Evolutionary conservation across 2,797 vertebrate species (phyloP).

Genomic region (Eleutherodactylus coqui): DNA sequence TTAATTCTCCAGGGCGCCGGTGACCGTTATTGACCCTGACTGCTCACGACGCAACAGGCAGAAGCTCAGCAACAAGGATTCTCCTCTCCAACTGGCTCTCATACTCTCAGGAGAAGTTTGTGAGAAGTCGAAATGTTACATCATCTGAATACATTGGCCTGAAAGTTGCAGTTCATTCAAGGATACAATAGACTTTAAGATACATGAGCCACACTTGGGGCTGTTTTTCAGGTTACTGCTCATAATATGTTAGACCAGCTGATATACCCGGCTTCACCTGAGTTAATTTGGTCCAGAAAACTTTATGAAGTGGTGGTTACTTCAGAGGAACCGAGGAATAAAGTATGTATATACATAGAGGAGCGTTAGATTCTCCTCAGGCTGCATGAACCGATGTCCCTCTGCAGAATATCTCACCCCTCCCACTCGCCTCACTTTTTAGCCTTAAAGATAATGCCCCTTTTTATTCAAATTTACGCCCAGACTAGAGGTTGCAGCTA

Average conservation of each 20-base stretch:
- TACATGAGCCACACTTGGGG: not conserved
- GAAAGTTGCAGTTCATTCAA: not conserved
- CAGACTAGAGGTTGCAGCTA: too few species aligned
- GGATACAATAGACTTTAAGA: not conserved
- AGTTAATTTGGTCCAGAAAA: too few species aligned
- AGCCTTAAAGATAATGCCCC: too few species aligned
- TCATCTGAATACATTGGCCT: not conserved
- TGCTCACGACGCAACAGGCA: conserved; percentile 17
- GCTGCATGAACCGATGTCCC: too few species aligned
- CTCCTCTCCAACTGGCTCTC: not conserved
- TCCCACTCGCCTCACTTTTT: too few species aligned
- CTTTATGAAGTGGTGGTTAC: too few species aligned
- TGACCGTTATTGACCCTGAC: not conserved
- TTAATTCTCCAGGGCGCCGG: not conserved
- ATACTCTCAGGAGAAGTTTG: not conserved
- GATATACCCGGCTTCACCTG: too few species aligned
- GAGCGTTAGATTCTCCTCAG: too few species aligned
- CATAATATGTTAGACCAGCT: not conserved
- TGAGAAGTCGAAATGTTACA: not conserved
- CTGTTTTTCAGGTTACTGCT: not conserved
- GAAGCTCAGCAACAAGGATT: not conserved
- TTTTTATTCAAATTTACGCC: too few species aligned
- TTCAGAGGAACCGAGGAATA: too few species aligned
- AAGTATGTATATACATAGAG: too few species aligned
- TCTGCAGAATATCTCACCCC: too few species aligned